Base-by-base conservation (phyloP, 2,797 vertebrate genomes). In the Malacoraja senta region DNA sequence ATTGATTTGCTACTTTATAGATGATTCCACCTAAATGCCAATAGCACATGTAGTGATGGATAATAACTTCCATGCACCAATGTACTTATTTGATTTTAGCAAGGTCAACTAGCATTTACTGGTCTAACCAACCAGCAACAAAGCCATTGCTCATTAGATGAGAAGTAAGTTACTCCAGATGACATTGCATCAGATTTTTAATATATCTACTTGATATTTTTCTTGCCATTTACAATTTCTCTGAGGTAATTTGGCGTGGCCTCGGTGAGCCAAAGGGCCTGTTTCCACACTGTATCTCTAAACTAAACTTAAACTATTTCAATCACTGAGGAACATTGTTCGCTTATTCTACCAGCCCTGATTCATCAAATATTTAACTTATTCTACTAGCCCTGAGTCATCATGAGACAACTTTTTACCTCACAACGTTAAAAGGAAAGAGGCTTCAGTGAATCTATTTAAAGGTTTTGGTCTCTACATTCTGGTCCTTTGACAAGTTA, bases 171-270 rank as follows among this genome's bases (percentile, higher is more conserved):
- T 83, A 24, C 29, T 13, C n/a, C 19, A 17, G 29, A 65, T 65
- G 15, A 65, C 6, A 32, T 86, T 32, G 12, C 13, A 88, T 17
- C 84, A 65, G 29, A 65, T 32, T 88, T 19, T 88, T 65, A 63
- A 65, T 35, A 8, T n/a, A 63, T 84, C 53, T 1, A n/a, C 61
- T 19, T 2, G 4, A 63, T 86, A 86, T 88, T 65, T 21, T 61
- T 65, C n/a, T 65, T 88, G 84, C 58, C n/a, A 65, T 88, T 88
- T 21, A 88, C 84, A 65, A 65, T 65, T 88, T 65, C 29, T 17
- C 58, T 65, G 12, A 1, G 44, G 44, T 44, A 53, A 53, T 53
- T 53, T 53, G 44, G 44, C 44, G 44, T 53, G 44, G 44, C 44
- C 44, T 53, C 4, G 44, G 44, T 53, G 44, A 53, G 44, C 44